These are phyloP conservation scores for Pseudorhiza aurosa DNA, from an alignment of 30 jellyfish, hydroid and myxozoan genomes.

Conservation along the genomic window DNA sequence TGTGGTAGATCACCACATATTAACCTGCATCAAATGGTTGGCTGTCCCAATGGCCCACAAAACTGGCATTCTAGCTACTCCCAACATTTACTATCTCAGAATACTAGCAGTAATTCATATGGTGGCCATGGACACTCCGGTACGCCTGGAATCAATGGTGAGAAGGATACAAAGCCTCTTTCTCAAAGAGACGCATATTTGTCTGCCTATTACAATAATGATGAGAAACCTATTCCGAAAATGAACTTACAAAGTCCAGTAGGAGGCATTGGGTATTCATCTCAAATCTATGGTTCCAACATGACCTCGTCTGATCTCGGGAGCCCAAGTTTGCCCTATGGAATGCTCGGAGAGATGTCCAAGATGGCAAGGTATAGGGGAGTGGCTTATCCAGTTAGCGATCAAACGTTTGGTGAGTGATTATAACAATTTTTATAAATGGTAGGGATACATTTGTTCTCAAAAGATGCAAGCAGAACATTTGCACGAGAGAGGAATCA, in stretches of 20 bases:
- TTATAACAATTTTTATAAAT: not conserved
- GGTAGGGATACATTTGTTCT: too few species aligned
- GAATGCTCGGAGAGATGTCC: constrained; percentile 76
- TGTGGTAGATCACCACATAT: constrained; percentile 78
- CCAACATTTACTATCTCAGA: constrained; percentile 69
- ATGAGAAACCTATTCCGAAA: constrained; percentile 62
- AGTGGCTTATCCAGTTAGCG: constrained; percentile 64
- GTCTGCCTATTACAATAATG: constrained; percentile 54
- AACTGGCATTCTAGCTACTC: constrained; percentile 65
- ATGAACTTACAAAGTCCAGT: constrained; percentile 57
- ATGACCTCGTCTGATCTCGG: constrained; percentile 48
- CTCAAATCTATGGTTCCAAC: constrained; percentile 61
- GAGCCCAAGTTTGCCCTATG: constrained; percentile 55
- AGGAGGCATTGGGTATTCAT: constrained; percentile 54
- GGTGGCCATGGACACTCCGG: constrained; percentile 59
- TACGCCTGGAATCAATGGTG: constrained; percentile 34
- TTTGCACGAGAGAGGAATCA: too few species aligned
- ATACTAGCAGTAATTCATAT: constrained; percentile 39
- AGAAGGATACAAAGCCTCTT: constrained; percentile 55
- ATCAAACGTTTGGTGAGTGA: constrained; percentile 69
- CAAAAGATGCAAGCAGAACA: too few species aligned
- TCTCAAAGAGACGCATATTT: constrained; percentile 57
- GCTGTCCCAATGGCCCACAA: constrained; percentile 73
- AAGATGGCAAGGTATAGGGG: constrained; percentile 71
- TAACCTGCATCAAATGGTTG: constrained; percentile 69